These are phyloP conservation scores for Bovichtus diacanthus DNA, from an alignment of 2,797 vertebrate genomes.

Conservation along the genomic window DNA sequence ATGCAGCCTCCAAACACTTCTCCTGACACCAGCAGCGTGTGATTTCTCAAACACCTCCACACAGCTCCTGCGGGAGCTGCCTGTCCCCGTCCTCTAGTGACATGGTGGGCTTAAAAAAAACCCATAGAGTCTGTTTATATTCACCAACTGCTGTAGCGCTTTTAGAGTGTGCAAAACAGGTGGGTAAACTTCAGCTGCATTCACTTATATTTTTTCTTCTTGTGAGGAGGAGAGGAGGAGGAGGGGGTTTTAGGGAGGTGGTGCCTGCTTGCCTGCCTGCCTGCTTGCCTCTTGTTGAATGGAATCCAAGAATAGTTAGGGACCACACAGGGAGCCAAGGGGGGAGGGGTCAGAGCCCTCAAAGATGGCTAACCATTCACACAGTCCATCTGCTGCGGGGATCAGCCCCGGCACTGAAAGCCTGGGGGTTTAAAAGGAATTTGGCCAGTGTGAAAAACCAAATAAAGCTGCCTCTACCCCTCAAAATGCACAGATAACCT, in stretches of 20 bases:
- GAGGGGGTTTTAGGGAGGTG: conserved; percentile 80
- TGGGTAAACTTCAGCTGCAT: conserved; percentile 91
- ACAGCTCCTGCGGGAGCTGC: conserved; percentile 62
- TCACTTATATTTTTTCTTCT: conserved; percentile 85
- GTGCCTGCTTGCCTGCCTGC: conserved; percentile 83
- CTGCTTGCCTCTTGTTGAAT: conserved; percentile 93
- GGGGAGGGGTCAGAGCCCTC: conserved; percentile 88
- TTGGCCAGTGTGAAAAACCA: conserved; percentile 89
- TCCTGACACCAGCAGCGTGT: conserved; percentile 42
- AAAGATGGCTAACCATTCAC: conserved; percentile 96
- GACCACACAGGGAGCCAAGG: conserved; percentile 95
- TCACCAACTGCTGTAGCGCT: conserved; percentile 82
- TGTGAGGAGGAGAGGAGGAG: conserved; percentile 74
- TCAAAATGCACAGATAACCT: conserved; percentile 72
- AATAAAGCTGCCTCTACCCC: conserved; percentile 84
- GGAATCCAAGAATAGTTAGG: conserved; percentile 96
- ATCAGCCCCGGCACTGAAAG: conserved; percentile 87
- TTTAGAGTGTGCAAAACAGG: conserved; percentile 89
- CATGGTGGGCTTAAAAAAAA: conserved; percentile 79
- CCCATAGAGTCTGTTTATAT: conserved; percentile 83
- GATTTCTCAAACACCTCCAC: conserved; percentile 62
- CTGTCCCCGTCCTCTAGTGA: conserved; percentile 67
- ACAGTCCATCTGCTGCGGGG: conserved; percentile 96
- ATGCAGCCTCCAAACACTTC: conserved; percentile 36
- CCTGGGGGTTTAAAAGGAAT: conserved; percentile 92